Percentiles rank a stretch among this genome's conserved stretches.
Conservation (phyloP, 2,888 invertebrate species). For the Xylocampa areola region DNA sequence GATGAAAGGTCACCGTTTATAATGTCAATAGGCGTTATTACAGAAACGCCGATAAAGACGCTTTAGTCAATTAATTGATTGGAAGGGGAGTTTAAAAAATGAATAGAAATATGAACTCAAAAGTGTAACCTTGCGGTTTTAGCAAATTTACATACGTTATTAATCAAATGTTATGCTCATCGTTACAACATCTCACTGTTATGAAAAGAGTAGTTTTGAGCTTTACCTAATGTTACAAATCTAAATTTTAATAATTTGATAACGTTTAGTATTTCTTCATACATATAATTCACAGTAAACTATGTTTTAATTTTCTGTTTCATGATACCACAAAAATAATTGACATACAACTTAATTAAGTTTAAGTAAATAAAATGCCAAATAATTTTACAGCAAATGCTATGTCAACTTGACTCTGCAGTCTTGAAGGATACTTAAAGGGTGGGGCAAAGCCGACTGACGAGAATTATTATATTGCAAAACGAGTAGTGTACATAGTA, state of each 20-base stretch:
- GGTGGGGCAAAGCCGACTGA: conserved; percentile 37
- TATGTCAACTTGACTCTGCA: conserved; percentile 47
- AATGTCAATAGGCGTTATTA: conserved; percentile 12
- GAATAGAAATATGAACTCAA: background rate
- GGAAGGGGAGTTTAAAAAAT: conserved; percentile 1
- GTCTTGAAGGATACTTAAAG: conserved; percentile 57
- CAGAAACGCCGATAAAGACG: background rate
- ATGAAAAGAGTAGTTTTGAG: conserved; percentile 5
- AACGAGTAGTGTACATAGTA: conserved; percentile 35
- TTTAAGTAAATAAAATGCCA: conserved; percentile 55
- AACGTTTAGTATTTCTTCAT: too few species aligned
- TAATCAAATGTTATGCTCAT: background rate
- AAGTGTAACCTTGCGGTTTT: conserved; percentile 3
- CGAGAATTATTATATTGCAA: conserved; percentile 49
- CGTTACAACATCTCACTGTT: conserved; percentile 10
- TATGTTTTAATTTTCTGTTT: background rate
- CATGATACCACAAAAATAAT: too few species aligned
- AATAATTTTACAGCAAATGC: conserved; percentile 56
- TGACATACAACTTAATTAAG: conserved; percentile 49
- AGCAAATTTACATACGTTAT: conserved; percentile 4
- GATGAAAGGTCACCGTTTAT: conserved; percentile 32
- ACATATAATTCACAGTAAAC: too few species aligned
- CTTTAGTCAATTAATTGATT: conserved; percentile 5
- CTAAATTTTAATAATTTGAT: conserved; percentile 4
- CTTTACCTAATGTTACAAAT: conserved; percentile 5